A percentile compares a stretch with the other conserved stretches of the same genome.
These are phyloP conservation scores for Eremobia ochroleuca DNA, from an alignment of 2,888 invertebrate genomes.

Conservation along the genomic window DNA sequence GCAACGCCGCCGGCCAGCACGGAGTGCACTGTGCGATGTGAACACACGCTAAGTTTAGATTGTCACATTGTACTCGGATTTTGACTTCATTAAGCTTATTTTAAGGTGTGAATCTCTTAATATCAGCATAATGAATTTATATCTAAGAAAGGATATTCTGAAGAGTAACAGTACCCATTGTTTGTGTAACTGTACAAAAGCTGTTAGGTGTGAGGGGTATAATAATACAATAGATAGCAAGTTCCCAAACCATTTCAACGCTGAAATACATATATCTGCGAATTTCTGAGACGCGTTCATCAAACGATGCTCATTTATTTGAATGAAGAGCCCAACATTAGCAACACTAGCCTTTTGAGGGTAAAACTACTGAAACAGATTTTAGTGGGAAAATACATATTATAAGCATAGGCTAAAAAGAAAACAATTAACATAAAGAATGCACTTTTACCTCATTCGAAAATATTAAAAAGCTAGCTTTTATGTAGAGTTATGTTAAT, in stretches of 20 bases:
- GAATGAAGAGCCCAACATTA: constrained; percentile 8
- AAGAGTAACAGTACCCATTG: constrained; percentile 63
- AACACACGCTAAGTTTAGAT: constrained; percentile 60
- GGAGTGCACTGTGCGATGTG: constrained; percentile 61
- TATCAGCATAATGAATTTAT: constrained; percentile 35
- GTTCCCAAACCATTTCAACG: constrained; percentile 49
- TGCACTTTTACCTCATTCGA: constrained; percentile 10
- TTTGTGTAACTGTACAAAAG: constrained; percentile 64
- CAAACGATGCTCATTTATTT: constrained; percentile 56
- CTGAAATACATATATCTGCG: constrained; percentile 50
- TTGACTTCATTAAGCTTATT: constrained; percentile 63
- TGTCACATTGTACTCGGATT: constrained; percentile 61
- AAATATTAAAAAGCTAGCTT: constrained; percentile 11
- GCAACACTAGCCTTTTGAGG: neutral
- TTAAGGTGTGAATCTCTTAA: constrained; percentile 55
- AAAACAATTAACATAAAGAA: constrained; percentile 1
- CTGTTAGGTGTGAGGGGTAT: constrained; percentile 46
- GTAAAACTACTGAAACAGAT: constrained; percentile 14
- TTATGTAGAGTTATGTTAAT: constrained; percentile 20
- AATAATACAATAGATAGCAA: constrained; percentile 58
- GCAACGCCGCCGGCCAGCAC: constrained; percentile 63
- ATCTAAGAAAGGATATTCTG: constrained; percentile 65
- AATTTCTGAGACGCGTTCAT: constrained; percentile 58
- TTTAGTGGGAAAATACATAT: neutral
- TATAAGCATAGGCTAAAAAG: neutral